phyloP scores from a whole-genome alignment of 2,797 vertebrate species.

The Pteronotus mesoamericanus region DNA sequence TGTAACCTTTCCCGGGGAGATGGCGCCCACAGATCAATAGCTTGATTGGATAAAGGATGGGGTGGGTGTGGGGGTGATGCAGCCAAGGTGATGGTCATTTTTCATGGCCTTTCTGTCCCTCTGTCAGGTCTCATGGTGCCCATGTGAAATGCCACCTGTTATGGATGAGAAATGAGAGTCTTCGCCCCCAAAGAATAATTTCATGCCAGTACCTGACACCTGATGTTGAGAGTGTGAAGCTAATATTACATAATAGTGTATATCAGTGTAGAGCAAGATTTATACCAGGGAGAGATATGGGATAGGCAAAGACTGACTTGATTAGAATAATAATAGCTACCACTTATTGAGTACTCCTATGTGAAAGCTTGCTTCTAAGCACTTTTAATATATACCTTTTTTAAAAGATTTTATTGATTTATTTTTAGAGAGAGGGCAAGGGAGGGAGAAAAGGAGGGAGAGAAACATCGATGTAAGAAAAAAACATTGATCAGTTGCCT shows the following conservation, averaged over 20 bases:
- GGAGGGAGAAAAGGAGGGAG: background rate
- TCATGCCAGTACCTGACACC: background rate
- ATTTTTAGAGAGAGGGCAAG: background rate
- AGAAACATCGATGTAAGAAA: background rate
- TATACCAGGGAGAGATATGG: background rate
- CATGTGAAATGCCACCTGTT: slow-evolving; percentile 54
- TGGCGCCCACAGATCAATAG: slow-evolving; percentile 15
- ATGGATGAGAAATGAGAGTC: slow-evolving; percentile 50
- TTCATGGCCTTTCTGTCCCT: slow-evolving; percentile 8
- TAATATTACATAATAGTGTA: background rate
- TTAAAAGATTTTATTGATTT: background rate
- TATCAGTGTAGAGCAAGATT: background rate
- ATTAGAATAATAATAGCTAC: background rate
- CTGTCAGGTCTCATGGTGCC: background rate
- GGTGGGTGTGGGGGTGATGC: background rate
- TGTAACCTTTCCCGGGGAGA: slow-evolving; percentile 41
- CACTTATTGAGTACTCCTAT: background rate
- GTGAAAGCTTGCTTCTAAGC: background rate
- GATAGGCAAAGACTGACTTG: background rate
- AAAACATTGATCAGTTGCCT: background rate
- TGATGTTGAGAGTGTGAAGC: background rate
- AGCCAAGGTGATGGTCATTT: slow-evolving; percentile 28
- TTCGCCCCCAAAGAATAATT: background rate
- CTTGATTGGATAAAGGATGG: slow-evolving; percentile 56
- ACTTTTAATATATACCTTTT: background rate